Percentiles rank a stretch among this genome's conserved stretches.
Evolutionary conservation across 1,140 invertebrate genomes (phyloP).

Genomic region (Sminthurides bifidus): DNA sequence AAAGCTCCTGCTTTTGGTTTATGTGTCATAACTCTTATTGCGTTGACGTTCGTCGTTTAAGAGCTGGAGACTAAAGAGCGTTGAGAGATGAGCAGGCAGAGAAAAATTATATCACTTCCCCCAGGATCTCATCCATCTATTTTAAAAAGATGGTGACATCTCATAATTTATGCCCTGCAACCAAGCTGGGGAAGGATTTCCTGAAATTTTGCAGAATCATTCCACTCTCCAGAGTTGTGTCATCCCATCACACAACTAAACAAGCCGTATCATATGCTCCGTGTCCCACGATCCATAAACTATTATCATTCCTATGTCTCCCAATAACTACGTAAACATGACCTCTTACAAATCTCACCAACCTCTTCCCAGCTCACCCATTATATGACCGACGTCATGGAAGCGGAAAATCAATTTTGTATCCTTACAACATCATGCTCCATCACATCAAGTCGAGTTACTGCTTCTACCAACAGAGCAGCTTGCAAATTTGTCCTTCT

Average conservation of each 20-base stretch:
- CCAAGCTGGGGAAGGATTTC: conserved; percentile 1
- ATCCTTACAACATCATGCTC: too few relatives aligned
- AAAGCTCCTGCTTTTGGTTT: neutral
- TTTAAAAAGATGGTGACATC: conserved; percentile 7
- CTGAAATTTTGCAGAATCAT: conserved; percentile 13
- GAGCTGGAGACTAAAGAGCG: too few relatives aligned
- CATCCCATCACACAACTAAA: conserved; percentile 1
- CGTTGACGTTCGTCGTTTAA: neutral
- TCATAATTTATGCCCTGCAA: conserved; percentile 9
- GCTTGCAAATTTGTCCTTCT: too few relatives aligned
- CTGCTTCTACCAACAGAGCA: too few relatives aligned
- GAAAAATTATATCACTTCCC: conserved; percentile 11
- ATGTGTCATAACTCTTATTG: neutral
- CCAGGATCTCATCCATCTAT: conserved; percentile 4
- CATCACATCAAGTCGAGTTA: too few relatives aligned
- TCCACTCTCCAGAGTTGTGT: conserved; percentile 8
- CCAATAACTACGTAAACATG: neutral
- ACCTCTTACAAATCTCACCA: neutral
- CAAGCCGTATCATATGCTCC: too few relatives aligned
- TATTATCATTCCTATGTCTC: too few relatives aligned
- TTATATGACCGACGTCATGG: neutral
- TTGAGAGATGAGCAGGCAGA: too few relatives aligned
- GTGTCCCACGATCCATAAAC: neutral
- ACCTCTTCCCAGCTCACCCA: neutral
- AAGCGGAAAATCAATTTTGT: too few relatives aligned